Evolutionary conservation across 2,113 vertebrate genomes (phyloP).

Genomic region (Melanostigma gelatinosum): DNA sequence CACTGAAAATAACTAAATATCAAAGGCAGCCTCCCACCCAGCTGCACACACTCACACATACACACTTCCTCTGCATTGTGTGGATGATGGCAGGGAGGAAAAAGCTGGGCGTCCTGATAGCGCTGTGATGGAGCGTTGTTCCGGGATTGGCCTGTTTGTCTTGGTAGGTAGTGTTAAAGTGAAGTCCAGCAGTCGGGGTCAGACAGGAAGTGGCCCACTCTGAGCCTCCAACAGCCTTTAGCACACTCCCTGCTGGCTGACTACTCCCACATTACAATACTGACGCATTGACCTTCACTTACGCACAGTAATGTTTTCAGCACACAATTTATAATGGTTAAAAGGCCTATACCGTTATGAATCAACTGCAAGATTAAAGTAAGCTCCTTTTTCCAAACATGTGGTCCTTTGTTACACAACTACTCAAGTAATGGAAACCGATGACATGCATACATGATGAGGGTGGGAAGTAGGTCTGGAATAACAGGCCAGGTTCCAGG

Average conservation of each 20-base stretch:
- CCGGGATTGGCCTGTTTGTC: constrained; percentile 72
- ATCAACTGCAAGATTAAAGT: neutral
- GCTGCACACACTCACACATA: constrained; percentile 9
- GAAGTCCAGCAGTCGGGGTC: constrained; percentile 50
- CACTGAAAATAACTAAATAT: neutral
- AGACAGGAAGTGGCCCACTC: constrained; percentile 54
- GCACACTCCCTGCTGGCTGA: neutral
- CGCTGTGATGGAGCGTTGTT: constrained; percentile 49
- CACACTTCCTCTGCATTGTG: constrained; percentile 78
- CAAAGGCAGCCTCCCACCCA: constrained; percentile 14
- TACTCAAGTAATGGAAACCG: too few relatives aligned
- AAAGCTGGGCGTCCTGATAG: constrained; percentile 77
- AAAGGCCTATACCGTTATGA: neutral
- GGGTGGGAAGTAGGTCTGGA: neutral
- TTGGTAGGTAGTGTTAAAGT: constrained; percentile 39
- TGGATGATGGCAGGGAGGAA: constrained; percentile 70
- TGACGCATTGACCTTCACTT: constrained; percentile 18
- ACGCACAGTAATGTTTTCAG: neutral
- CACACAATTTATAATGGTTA: neutral
- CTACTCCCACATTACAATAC: constrained; percentile 19
- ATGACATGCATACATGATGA: too few relatives aligned
- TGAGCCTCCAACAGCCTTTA: constrained; percentile 11
- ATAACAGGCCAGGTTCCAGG: neutral
- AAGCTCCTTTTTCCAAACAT: neutral
- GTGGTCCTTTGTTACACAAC: neutral